A percentile compares a stretch with the other conserved stretches of the same genome.
Evolutionary conservation across 2,113 vertebrate genomes (phyloP).

Genomic region (Poeciliopsis retropinna): DNA sequence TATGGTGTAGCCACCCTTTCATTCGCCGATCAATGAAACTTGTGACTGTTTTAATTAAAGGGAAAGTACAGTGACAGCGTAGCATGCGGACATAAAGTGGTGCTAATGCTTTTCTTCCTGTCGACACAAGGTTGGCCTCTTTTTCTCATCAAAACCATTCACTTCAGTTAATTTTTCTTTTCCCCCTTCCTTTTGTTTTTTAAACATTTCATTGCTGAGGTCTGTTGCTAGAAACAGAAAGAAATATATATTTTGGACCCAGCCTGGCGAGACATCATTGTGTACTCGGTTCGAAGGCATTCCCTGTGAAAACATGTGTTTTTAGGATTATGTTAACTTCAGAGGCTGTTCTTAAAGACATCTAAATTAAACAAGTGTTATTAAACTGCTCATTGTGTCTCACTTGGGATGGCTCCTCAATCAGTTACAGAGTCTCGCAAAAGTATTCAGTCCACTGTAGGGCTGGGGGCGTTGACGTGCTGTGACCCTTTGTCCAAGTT

Average conservation of each 20-base stretch:
- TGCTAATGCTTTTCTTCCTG: slow-evolving; percentile 74
- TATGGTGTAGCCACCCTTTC: slow-evolving; percentile 69
- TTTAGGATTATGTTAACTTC: background rate
- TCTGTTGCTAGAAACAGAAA: slow-evolving; percentile 58
- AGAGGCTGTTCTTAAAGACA: slow-evolving; percentile 35
- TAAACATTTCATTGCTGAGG: slow-evolving; percentile 45
- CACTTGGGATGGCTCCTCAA: too few relatives aligned
- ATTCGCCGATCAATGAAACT: slow-evolving; percentile 78
- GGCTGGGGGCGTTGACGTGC: background rate
- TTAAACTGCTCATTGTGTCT: background rate
- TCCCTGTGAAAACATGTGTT: too few relatives aligned
- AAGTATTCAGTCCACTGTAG: background rate
- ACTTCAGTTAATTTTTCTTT: slow-evolving; percentile 57
- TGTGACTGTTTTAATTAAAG: slow-evolving; percentile 80
- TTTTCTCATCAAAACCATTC: slow-evolving; percentile 66
- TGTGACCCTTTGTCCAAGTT: background rate
- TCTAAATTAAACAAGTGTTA: slow-evolving; percentile 1
- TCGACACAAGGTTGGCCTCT: slow-evolving; percentile 61
- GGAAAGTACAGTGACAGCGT: slow-evolving; percentile 71
- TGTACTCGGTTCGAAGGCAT: slow-evolving; percentile 37
- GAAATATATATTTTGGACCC: slow-evolving; percentile 40
- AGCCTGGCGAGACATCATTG: slow-evolving; percentile 52
- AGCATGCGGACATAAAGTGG: slow-evolving; percentile 67
- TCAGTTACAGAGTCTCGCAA: too few relatives aligned
- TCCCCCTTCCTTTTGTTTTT: slow-evolving; percentile 48